Conservation (phyloP, 2,888 invertebrate species). For the Pharmacophagus antenor region DNA sequence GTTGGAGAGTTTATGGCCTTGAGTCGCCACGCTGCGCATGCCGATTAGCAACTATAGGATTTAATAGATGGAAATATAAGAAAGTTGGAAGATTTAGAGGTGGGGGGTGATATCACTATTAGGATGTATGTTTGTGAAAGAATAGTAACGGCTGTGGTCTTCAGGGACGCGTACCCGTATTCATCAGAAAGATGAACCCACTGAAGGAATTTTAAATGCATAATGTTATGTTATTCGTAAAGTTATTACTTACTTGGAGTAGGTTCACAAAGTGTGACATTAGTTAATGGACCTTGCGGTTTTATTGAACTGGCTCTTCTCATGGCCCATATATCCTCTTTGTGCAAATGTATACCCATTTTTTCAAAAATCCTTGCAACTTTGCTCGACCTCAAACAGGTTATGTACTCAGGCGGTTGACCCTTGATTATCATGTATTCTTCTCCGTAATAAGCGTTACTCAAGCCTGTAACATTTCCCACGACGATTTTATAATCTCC, state of each 20-base stretch:
- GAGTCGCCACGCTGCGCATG: too few relatives aligned
- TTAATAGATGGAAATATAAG: too few relatives aligned
- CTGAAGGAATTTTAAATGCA: too few relatives aligned
- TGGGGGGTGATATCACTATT: too few relatives aligned
- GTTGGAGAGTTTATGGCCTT: too few relatives aligned
- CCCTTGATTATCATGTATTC: constrained; percentile 54
- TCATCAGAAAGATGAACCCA: too few relatives aligned
- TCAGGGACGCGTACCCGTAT: too few relatives aligned
- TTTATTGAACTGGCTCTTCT: constrained; percentile 54
- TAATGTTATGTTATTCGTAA: too few relatives aligned
- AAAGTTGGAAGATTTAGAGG: too few relatives aligned
- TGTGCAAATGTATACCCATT: constrained; percentile 54
- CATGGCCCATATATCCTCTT: constrained; percentile 48
- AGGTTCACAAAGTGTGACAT: constrained; percentile 59
- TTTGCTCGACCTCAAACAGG: constrained; percentile 51
- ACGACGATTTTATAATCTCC: constrained; percentile 84
- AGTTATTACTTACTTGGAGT: constrained; percentile 55
- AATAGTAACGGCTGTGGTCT: too few relatives aligned
- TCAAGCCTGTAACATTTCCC: constrained; percentile 72
- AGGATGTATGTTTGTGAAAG: too few relatives aligned
- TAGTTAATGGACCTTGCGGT: constrained; percentile 56
- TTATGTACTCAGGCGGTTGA: constrained; percentile 57
- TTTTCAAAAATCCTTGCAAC: constrained; percentile 55
- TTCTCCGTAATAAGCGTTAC: constrained; percentile 63
- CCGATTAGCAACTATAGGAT: too few relatives aligned